These are phyloP conservation scores for Blastomussa wellsi DNA, from an alignment of 92 coral and sea anemone species.

Conservation along the genomic window DNA sequence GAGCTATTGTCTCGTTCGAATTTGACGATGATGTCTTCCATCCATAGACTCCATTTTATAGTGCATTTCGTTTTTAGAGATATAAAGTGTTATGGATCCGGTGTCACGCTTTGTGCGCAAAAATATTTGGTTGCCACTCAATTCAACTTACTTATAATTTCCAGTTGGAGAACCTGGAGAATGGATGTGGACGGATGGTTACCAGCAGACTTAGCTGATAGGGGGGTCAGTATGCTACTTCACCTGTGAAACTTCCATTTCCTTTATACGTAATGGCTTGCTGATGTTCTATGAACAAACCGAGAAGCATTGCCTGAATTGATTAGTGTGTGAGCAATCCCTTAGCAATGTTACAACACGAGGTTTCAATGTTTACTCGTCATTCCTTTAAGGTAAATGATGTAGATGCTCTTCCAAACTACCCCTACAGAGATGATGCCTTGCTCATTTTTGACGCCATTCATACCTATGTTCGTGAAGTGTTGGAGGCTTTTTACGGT, in stretches of 20 bases:
- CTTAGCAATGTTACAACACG: background rate
- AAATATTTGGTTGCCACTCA: background rate
- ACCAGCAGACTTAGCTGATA: conserved; percentile 70
- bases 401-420: conserved; percentile 78
- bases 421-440: conserved; percentile 96
- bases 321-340: too few species aligned
- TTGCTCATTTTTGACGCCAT: conserved; percentile 82
- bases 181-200: conserved; percentile 91
- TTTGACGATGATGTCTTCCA: too few species aligned
- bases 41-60: too few species aligned
- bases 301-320: too few species aligned
- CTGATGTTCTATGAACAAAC: too few species aligned
- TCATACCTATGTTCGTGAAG: conserved; percentile 81
- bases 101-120: too few species aligned
- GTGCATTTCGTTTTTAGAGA: too few species aligned
- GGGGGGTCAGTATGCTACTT: conserved; percentile 57
- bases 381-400: conserved; percentile 72
- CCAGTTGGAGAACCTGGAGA: conserved; percentile 81
- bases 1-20: too few species aligned
- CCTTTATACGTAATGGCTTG: too few species aligned
- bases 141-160: too few species aligned
- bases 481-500: conserved; percentile 83
- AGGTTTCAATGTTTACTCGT: background rate
- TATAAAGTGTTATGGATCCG: too few species aligned
- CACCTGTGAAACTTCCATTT: background rate